Evolutionary conservation across 2,797 vertebrate species (phyloP).

Genomic region (Luscinia megarhynchos): DNA sequence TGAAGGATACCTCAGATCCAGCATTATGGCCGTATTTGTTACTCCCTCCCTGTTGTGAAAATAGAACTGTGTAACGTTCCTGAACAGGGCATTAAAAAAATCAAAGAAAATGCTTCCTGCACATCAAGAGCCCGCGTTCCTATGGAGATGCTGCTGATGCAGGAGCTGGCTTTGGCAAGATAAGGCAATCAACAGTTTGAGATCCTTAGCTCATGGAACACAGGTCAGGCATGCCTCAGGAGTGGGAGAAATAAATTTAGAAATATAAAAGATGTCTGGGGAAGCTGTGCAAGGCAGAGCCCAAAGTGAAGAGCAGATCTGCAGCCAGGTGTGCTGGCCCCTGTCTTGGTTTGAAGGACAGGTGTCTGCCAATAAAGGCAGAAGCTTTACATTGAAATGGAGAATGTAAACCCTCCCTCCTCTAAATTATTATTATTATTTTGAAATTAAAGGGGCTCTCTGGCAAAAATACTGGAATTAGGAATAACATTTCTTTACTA

Average conservation of each 20-base stretch:
- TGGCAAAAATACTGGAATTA: too few species aligned
- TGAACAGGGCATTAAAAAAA: neutral
- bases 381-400: too few species aligned
- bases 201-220: neutral
- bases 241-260: neutral
- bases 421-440: too few species aligned
- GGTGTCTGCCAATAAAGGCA: too few species aligned
- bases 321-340: too few species aligned
- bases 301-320: neutral
- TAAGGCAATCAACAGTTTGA: neutral
- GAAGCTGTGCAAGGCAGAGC: neutral
- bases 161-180: neutral
- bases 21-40: rapidly evolving
- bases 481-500: too few species aligned
- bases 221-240: neutral
- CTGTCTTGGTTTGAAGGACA: too few species aligned
- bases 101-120: neutral
- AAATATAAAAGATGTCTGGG: neutral
- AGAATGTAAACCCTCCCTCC: too few species aligned
- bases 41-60: neutral
- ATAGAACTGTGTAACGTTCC: neutral
- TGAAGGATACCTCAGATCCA: neutral
- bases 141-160: neutral
- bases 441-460: too few species aligned
- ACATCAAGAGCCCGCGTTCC: neutral